Base-by-base conservation (phyloP, 2,888 invertebrate species). In the Marronus borbonicus region DNA sequence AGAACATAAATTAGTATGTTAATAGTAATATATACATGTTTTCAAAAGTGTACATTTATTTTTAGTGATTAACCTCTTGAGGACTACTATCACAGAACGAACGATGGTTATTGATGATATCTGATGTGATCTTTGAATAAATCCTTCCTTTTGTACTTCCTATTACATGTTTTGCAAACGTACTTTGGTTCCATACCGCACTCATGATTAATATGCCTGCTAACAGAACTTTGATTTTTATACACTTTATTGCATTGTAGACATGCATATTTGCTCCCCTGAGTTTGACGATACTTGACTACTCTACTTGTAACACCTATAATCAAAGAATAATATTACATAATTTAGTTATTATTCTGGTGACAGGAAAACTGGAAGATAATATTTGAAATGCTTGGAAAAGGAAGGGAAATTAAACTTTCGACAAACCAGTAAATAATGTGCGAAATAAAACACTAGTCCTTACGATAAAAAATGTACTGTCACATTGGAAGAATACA, bases 131-230 rank as follows among this genome's bases (percentile, higher is more conserved):
- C 66, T 28, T 68, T 76, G 39, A 66, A 76, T 8, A 66, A 50
- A n/a, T 76, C 89, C 82, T 90, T 93, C 89, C 93, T 93, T 78
- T 93, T 93, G 88, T 93, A 94, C 84, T 89, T 90, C 87, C 91
- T 92, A 78, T 90, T 90, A 87, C 95, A 95, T 88, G 92, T 91
- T 70, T 92, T 92, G 84, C 95, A 95, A 88, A 91, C 92, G 91
- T 92, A 94, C 89, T 91, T 93, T 84, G 91, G 94, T 86, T 90
- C 93, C 89, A 92, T 92, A 83, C 92, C 93, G 89, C 93, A 95
- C 90, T 93, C 94, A 86, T 92, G 92, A 87, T 93, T 91, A 82
- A 91, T 90, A 87, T 93, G 93, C 20, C 93, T 80, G 60, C 82
- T 81, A 36, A 84, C 60, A 1, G 82, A 78, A 76, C 78, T 80